phyloP scores from a whole-genome alignment of 2,888 invertebrate species.

The Hirudinaria manillensis region DNA sequence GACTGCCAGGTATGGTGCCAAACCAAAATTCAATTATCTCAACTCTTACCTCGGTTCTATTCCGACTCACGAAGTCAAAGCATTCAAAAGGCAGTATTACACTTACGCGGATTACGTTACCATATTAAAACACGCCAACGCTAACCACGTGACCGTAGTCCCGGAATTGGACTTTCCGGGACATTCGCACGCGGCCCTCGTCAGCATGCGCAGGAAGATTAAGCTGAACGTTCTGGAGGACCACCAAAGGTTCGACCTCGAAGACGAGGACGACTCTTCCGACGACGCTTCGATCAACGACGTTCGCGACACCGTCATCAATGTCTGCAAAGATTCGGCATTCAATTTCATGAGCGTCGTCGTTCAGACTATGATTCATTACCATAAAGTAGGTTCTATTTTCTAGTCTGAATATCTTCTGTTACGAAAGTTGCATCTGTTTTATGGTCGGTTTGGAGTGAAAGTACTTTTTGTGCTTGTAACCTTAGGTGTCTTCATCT shows the following conservation, averaged over 20 bases:
- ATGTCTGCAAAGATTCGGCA: conserved; percentile 18
- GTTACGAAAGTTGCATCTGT: no score
- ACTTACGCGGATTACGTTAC: background rate
- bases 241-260: background rate
- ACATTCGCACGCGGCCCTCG: conserved; percentile 47
- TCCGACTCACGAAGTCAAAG: background rate
- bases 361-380: conserved; percentile 11
- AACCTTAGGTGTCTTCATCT: no score
- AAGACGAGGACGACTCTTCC: conserved; percentile 8
- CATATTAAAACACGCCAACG: background rate
- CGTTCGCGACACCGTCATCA: conserved; percentile 28
- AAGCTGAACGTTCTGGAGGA: background rate
- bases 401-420: no score
- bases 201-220: conserved; percentile 41
- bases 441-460: no score
- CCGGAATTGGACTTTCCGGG: conserved; percentile 50
- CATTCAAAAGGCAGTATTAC: background rate
- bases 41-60: background rate
- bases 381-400: background rate
- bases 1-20: background rate
- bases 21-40: conserved; percentile 7
- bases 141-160: conserved; percentile 44
- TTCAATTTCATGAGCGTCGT: conserved; percentile 5
- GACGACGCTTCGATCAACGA: conserved; percentile 18
- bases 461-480: no score